A percentile compares a stretch with the other conserved stretches of the same genome.
Conservation (phyloP, 2,113 vertebrate species). For the Muscicapa adusta region DNA sequence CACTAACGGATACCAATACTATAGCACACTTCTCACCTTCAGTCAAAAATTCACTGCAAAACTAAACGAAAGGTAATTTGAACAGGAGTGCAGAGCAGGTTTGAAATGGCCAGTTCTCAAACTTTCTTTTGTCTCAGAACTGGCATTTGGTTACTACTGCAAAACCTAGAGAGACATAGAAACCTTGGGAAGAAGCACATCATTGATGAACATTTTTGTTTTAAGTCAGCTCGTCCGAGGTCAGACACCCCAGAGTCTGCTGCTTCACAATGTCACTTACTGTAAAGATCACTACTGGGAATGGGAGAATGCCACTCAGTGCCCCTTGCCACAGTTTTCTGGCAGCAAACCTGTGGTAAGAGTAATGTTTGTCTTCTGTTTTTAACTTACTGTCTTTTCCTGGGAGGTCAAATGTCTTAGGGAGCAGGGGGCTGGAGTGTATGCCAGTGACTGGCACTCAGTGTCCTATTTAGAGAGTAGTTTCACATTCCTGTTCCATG, state of each 20-base stretch:
- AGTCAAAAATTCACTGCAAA: background rate
- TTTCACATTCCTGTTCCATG: background rate
- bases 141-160: background rate
- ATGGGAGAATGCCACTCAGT: constrained; percentile 65
- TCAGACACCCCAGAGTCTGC: constrained; percentile 75
- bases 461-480: background rate
- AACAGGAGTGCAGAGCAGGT: background rate
- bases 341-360: constrained; percentile 80
- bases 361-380: constrained; percentile 5
- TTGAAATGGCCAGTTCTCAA: background rate
- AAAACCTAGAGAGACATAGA: background rate
- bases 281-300: constrained; percentile 73
- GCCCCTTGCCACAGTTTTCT: constrained; percentile 76
- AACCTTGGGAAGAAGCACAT: background rate
- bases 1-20: background rate
- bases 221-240: constrained; percentile 76
- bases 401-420: background rate
- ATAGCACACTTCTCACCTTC: background rate
- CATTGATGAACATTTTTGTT: background rate
- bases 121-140: background rate
- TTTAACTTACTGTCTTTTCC: background rate
- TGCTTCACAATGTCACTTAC: constrained; percentile 72
- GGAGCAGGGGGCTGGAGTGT: background rate
- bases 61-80: background rate
- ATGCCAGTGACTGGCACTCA: background rate